Evolutionary conservation across 1,140 invertebrate genomes (phyloP), one percentile per base, ranked within the genome.

Genomic region (Drosophila lacertosa): DNA sequence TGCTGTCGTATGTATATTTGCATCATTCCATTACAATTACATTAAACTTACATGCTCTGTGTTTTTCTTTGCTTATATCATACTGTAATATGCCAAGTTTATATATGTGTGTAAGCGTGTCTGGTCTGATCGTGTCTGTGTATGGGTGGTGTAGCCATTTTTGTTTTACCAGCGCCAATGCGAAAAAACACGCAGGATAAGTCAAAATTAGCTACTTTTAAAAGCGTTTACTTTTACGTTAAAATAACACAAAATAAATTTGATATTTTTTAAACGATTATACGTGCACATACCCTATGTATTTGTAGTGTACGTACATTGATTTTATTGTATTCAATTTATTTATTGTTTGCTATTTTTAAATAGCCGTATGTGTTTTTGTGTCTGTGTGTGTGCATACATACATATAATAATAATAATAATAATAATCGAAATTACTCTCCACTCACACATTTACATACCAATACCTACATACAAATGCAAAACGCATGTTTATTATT

Each of bases 11-110:
- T 74, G 68, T 86, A 88, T 88, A 86, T 86, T 86, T 88, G 81
- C 82, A 86, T 88, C 82, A 40, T 82, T 88, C 82, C 82, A 82
- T 81, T 88, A 77, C 77, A 81, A 86, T 86, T 86, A 81, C 59
- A 68, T 64, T 59, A 77, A 81, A 69, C 80, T 86, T 88, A 86
- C 4, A 59, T 39, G 63, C 65, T 20, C 42, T 74, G 64, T 68
- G 44, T 58, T 67, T 72, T 72, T 75, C 7, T 53, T 67, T 67
- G 73, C 81, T 86, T 84, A 80, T 55, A 86, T 86, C 77, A 68
- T 77, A 80, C 66, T 84, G 54, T 80, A 86, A 80, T 84, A 86
- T 86, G 76, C 73, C 76, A 84, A 83, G 63, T 75, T 68, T 83
- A 67, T 68, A 67, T 68, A 57, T 67, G 60, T 82, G 16, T 57